phyloP scores from a whole-genome alignment of 2,113 vertebrate genomes.

The Cochlearius cochlearius region DNA sequence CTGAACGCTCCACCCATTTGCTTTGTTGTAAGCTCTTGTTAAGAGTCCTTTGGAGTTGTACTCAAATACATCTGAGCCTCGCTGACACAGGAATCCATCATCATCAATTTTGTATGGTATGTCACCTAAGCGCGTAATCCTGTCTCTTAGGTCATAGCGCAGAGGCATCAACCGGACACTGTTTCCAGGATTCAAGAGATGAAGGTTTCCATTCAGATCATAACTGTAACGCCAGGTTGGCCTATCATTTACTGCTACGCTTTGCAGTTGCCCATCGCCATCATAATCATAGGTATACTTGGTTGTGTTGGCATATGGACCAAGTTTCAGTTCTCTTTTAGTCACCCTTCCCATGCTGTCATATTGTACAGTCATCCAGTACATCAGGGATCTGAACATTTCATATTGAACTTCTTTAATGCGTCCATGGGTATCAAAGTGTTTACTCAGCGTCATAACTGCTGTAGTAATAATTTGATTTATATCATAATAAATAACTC shows the following conservation, averaged over 20 bases:
- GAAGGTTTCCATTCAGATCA: constrained; percentile 96
- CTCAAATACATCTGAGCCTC: constrained; percentile 90
- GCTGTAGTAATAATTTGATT: constrained; percentile 99
- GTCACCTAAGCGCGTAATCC: constrained; percentile 93
- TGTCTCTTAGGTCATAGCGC: constrained; percentile 94
- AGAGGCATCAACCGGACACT: constrained; percentile 91
- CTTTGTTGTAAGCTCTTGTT: constrained; percentile 90
- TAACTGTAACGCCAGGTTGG: constrained; percentile 99
- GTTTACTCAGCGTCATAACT: constrained; percentile 98
- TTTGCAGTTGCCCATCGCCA: constrained; percentile 93
- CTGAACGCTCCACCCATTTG: constrained; percentile 91
- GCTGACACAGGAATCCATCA: constrained; percentile 92
- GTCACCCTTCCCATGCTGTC: constrained; percentile 98
- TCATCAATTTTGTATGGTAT: constrained; percentile 95
- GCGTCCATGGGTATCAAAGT: constrained; percentile 96
- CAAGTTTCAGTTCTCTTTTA: constrained; percentile 96
- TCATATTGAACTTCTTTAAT: constrained; percentile 99
- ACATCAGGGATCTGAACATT: constrained; percentile 98
- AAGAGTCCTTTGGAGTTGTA: constrained; percentile 98
- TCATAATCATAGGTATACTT: constrained; percentile 98
- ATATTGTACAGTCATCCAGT: constrained; percentile 99
- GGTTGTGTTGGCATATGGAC: constrained; percentile 96
- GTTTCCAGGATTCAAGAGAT: constrained; percentile 93
- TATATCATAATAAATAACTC: constrained; percentile 98
- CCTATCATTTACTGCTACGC: constrained; percentile 94